Evolutionary conservation across 2,113 vertebrate genomes (phyloP).

Genomic region (Microtus montanus): DNA sequence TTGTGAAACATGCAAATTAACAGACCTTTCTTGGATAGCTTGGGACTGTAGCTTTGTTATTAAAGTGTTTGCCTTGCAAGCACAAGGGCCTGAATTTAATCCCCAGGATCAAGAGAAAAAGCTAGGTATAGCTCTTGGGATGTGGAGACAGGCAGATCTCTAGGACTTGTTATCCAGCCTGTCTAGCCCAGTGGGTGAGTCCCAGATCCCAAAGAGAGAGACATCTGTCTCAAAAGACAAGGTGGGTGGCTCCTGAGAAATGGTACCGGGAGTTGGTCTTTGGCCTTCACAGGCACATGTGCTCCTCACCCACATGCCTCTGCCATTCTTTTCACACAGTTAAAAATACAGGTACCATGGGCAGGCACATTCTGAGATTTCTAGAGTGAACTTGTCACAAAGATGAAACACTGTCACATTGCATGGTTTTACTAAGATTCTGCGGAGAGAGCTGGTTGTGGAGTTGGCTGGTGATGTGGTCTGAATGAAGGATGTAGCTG

Average conservation of each 20-base stretch:
- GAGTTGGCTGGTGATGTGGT: neutral
- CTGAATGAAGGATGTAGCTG: neutral
- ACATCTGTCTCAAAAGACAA: neutral
- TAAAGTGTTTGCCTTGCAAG: neutral
- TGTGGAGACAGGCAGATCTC: neutral
- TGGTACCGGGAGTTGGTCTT: neutral
- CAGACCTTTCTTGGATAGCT: neutral
- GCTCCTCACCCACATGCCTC: neutral
- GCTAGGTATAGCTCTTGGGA: neutral
- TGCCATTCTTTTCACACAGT: neutral
- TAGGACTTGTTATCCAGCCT: neutral
- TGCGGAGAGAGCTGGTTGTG: slow-evolving; percentile 4
- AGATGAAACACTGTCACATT: neutral
- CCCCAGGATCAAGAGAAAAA: neutral
- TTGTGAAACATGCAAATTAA: slow-evolving; percentile 31
- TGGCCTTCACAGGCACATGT: neutral
- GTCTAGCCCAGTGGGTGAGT: neutral
- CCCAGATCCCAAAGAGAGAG: neutral
- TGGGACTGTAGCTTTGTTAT: neutral
- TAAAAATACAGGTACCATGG: neutral
- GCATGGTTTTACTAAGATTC: slow-evolving; percentile 25
- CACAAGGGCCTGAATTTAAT: neutral
- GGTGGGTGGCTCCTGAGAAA: neutral
- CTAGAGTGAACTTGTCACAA: slow-evolving; percentile 14
- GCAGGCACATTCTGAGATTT: neutral